Evolutionary conservation across 64 coral and sea anemone species (phyloP), one percentile per base, ranked within the genome.

Genomic region (Actinia tenebrosa): DNA sequence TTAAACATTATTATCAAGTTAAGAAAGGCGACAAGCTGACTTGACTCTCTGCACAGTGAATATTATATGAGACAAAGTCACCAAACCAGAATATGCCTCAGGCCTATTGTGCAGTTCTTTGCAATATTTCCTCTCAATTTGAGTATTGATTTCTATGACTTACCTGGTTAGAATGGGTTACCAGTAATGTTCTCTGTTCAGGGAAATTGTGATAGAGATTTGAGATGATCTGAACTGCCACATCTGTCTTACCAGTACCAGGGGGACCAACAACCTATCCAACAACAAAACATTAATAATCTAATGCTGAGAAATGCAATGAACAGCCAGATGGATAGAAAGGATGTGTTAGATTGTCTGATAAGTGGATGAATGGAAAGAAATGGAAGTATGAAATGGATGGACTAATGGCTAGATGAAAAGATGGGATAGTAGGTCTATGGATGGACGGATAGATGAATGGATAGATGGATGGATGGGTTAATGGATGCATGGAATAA

Each of bases 161-260:
- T 87, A 99, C 97, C 84, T 99, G 93, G 56, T 99, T 99, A 61
- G 97, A 99, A 75, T 99, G 97, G 15, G 97, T 99, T 7, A 99
- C 97, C 17, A 99, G 72, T 75, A 99, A 79, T 46, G 97, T 99
- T 91, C 97, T 88, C 78, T 99, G 97, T 84, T 99, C 97, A 42
- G 97, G 97, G 62, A 99, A 99, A 84, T 99, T 99, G 86, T 99
- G 97, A 68, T 99, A 99, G 53, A 99, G 53, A 83, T 99, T 99
- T 59, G 97, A 95, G 75, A 99, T 99, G 63, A 99, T 99, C 78
- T 99, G 97, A 23, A 99, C 97, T 1, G 97, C 97, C 37, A 99
- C 97, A 72, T 99, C 97, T 83, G 97, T 99, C 53, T 99, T 99
- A 2, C 97, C 97, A 84, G 97, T 99, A 22, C 97, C 97, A 1